Evolutionary conservation across 2,888 invertebrate species (phyloP), one percentile per base, ranked within the genome.

Genomic region (Diaphora mendica): DNA sequence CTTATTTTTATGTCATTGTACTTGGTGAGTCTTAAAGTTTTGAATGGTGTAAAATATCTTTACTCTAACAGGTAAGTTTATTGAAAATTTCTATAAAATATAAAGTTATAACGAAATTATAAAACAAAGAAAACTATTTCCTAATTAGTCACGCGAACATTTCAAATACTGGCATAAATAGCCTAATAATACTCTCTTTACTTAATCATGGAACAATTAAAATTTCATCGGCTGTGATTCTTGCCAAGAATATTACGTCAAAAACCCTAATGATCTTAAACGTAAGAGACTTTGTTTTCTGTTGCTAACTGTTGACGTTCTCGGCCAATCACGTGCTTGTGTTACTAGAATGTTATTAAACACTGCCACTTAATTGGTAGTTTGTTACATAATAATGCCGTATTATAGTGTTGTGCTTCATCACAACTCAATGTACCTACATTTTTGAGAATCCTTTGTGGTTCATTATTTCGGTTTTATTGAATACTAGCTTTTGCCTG

Each of bases 231-330:
- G 64, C 23, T 35, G 35, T 42, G 48, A 65, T 72, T 66, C 68
- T 74, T 80, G 85, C 78, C 78, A 81, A 79, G 39, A 78, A 20
- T 30, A 72, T 83, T 79, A 77, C 76, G 73, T 79, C 59, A 75
- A 79, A 77, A 73, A 48, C 17, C 33, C 39, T 71, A 74, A 66
- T 64, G 35, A 73, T 77, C 51, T n/a, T 71, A 68, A 73, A 77
- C 62, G 30, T 30, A 62, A 69, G 79, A 77, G 79, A 75, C 78
- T 83, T 73, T 77, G 77, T 71, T 76, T 78, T 74, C 68, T 75
- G 75, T 82, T 84, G 75, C 75, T 66, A 76, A 84, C 70, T 85
- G 85, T 85, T 82, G 80, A 78, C 68, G 77, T 66, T 73, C 78
- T 76, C 72, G 23, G 72, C 71, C 74, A 83, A 83, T 82, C 84